Evolutionary conservation across 2,888 invertebrate genomes (phyloP).

Genomic region (Drosophila lacicola): DNA sequence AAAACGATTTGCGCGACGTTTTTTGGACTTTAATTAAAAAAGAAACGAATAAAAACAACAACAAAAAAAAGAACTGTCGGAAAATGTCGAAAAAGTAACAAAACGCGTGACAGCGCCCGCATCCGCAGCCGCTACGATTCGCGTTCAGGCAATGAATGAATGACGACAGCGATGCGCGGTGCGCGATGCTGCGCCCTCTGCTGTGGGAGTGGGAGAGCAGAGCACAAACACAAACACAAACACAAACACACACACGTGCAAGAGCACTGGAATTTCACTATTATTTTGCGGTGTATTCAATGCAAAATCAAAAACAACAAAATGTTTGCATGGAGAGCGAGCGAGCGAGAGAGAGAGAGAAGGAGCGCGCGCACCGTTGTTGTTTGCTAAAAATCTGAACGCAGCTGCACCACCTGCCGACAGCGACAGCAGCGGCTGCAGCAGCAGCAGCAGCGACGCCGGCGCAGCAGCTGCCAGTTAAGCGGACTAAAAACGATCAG

Average conservation of each 20-base stretch:
- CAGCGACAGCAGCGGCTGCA: conserved; percentile 14
- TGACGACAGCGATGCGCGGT: conserved; percentile 38
- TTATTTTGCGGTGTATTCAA: conserved; percentile 57
- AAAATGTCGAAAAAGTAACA: conserved; percentile 20
- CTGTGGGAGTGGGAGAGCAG: conserved; percentile 46
- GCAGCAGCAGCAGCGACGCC: conserved; percentile 57
- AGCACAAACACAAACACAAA: conserved; percentile 29
- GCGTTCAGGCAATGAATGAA: conserved; percentile 67
- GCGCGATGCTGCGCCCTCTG: conserved; percentile 49
- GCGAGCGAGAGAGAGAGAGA: conserved; percentile 1
- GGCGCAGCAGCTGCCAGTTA: conserved; percentile 69
- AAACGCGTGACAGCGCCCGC: conserved; percentile 19
- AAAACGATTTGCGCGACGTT: conserved; percentile 54
- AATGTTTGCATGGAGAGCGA: conserved; percentile 4
- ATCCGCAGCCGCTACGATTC: conserved; percentile 47
- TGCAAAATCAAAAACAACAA: conserved; percentile 35
- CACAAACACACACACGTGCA: conserved; percentile 15
- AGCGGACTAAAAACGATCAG: conserved; percentile 45
- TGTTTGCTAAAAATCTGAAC: conserved; percentile 58
- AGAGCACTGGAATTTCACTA: conserved; percentile 67
- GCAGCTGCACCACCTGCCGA: conserved; percentile 71
- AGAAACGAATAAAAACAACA: conserved; percentile 26
- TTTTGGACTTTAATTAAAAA: conserved; percentile 63
- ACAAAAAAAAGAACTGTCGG: conserved; percentile 27
- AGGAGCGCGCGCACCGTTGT: conserved; percentile 20